Evolutionary conservation across 2,888 invertebrate genomes (phyloP), one percentile per base, ranked within the genome.

Genomic region (Bibio marci): DNA sequence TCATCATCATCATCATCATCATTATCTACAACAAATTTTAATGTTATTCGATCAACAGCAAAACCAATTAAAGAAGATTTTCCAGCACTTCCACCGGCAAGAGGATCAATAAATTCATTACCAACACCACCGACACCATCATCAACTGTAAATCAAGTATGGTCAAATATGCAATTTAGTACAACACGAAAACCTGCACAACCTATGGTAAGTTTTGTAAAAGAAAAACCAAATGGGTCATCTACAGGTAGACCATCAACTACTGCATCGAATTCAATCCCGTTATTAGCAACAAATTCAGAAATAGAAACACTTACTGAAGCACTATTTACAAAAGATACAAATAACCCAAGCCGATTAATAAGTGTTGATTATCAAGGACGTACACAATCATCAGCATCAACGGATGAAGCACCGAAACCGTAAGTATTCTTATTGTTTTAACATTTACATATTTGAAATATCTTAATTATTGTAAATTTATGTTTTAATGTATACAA

Each of bases 341-440:
- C 59, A 1, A 83, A 81, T 55, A 83, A 81, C 55, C 79, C 78
- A 30, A 71, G 77, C 6, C 73, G 63, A 51, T 69, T 71, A 46
- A 65, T 83, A n/a, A 73, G 69, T 0, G 52, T 85, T 2, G 80
- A 83, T 56, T 67, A 74, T 43, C 86, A 87, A 62, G 76, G 75
- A 45, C 73, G 73, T 55, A 83, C 83, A 1, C 70, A 74, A 2
- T 77, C 80, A 8, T 69, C 70, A 36, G 76, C 76, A 13, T 63
- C 62, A 38, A 67, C 63, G 12, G 86, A 87, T 54, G 73, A 76
- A 57, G 82, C 86, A 7, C 73, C 82, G 19, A 59, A 67, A 48
- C 77, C 80, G 85, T 86, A 68, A 74, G 78, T 38, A 19, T 15
- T 11, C 19, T 35, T 12, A 10, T 22, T 31, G 4, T 3, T 10